phyloP scores from a whole-genome alignment of 2,113 vertebrate species.

The Protomyctophum bolini region DNA sequence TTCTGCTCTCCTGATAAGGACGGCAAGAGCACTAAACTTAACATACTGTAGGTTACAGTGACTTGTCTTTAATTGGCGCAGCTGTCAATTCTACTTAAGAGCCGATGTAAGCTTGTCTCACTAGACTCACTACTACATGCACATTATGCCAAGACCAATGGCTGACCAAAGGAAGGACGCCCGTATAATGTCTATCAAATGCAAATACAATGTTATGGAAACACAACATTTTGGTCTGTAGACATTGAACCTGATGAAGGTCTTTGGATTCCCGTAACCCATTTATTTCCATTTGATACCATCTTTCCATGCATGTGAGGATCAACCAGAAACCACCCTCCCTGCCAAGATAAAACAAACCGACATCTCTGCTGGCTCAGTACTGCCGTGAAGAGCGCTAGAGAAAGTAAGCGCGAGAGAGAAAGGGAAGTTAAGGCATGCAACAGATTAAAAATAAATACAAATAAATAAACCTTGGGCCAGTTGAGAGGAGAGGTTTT shows the following conservation, averaged over 20 bases:
- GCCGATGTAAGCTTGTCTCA: slow-evolving; percentile 49
- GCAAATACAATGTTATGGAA: too few relatives aligned
- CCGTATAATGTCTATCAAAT: too few relatives aligned
- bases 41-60: not conserved
- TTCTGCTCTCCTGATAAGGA: slow-evolving; percentile 26
- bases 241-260: too few relatives aligned
- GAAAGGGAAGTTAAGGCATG: slow-evolving; percentile 57
- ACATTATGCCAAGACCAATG: too few relatives aligned
- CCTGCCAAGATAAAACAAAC: too few relatives aligned
- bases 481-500: slow-evolving; percentile 70
- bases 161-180: too few relatives aligned
- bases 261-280: too few relatives aligned
- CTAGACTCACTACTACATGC: not conserved
- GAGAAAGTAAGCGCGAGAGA: not conserved
- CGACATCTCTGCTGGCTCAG: too few relatives aligned
- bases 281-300: too few relatives aligned
- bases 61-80: slow-evolving; percentile 52
- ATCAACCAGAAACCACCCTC: too few relatives aligned
- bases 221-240: too few relatives aligned
- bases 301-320: too few relatives aligned
- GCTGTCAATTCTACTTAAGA: slow-evolving; percentile 35
- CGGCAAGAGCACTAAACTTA: not conserved
- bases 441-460: slow-evolving; percentile 73
- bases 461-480: slow-evolving; percentile 48
- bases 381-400: slow-evolving; percentile 25